Conservation (phyloP, 2,113 vertebrate genomes). For the Nibea coibor region DNA sequence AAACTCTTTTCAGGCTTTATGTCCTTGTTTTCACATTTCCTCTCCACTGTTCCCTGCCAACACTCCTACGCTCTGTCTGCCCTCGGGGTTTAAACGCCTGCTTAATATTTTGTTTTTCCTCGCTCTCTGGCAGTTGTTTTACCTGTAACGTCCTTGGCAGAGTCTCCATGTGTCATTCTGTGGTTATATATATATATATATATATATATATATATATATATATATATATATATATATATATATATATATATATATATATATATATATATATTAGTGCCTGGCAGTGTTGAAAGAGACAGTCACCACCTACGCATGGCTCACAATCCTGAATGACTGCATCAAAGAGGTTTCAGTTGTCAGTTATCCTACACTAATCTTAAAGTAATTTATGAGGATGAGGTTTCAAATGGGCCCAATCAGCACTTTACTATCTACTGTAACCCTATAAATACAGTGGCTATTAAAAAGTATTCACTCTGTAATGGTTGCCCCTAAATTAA, state of each 20-base stretch:
- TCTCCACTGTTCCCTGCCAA: background rate
- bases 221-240: constrained; percentile 40
- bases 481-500: too few relatives aligned
- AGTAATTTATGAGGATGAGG: background rate
- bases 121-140: constrained; percentile 47
- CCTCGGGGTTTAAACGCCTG: constrained; percentile 59
- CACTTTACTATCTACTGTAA: background rate
- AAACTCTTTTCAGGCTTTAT: background rate
- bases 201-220: constrained; percentile 42
- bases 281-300: constrained; percentile 25
- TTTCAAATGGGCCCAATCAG: background rate
- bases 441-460: background rate
- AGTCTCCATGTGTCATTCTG: constrained; percentile 30
- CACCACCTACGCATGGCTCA: background rate
- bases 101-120: constrained; percentile 15
- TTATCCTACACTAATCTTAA: background rate
- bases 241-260: constrained; percentile 40
- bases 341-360: background rate
- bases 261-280: constrained; percentile 38
- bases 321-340: background rate
- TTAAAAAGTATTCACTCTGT: background rate
- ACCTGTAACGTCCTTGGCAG: constrained; percentile 59
- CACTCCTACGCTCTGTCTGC: constrained; percentile 31
- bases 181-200: constrained; percentile 38
- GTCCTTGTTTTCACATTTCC: background rate